Evolutionary conservation across 2,888 invertebrate species (phyloP), one percentile per base, ranked within the genome.

Genomic region (Baccha elongata): DNA sequence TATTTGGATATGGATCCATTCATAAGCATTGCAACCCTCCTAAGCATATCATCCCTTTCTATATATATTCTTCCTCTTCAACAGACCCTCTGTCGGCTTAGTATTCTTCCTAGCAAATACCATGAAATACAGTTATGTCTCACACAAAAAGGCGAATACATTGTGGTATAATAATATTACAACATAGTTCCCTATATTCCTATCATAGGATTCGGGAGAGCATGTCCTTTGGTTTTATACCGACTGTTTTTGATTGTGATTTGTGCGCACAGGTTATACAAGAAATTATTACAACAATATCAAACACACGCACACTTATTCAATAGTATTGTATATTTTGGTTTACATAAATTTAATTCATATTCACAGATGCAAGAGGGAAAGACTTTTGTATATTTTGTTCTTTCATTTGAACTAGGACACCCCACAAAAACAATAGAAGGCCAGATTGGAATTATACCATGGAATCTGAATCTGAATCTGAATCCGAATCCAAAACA

Each of bases 221-320:
- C 17, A 46, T 17, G 10, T 46, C 21, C 21, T 19, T 46, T 19
- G 44, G 44, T 7, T 19, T 5, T 32, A 7, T 17, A 42, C 7
- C 11, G 7, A n/a, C 37, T 11, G 37, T 5, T 37, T 37, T 21
- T 40, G 37, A 55, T 55, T 55, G 37, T 55, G 55, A 55, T n/a
- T 55, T 55, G 55, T 37, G 35, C 8, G n/a, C 21, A 55, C 53
- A 52, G 32, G 52, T 52, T 35, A 13, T 40, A 48, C 23, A 21
- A 55, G 55, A 37, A 40, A 37, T 37, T 55, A 55, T 11, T 13
- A 35, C 52, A 32, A 13, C 11, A 3, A 26, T 6, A 29, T n/a
- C 29, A 26, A 11, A 13, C 8, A 26, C n/a, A 50, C n/a, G 4
- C 37, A 35, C 35, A 40, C 37, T 32, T 7, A 40, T n/a, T 13